phyloP scores from a whole-genome alignment of 2,888 invertebrate genomes.

The Pandemis corylana region DNA sequence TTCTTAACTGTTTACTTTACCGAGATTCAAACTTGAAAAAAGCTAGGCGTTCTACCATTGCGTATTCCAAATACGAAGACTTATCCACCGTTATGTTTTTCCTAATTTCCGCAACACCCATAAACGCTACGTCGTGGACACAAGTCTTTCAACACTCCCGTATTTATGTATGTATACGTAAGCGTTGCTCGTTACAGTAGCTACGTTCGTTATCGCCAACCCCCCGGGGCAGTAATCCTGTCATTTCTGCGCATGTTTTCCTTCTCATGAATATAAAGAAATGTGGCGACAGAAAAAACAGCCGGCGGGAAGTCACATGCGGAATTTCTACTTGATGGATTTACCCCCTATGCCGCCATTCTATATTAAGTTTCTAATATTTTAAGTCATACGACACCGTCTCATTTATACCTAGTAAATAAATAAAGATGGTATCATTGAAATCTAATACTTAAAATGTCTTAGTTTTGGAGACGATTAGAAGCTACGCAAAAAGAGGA shows the following conservation, averaged over 20 bases:
- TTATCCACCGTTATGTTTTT: background rate
- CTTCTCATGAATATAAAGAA: conserved; percentile 13
- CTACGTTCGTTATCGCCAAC: conserved; percentile 18
- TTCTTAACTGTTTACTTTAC: background rate
- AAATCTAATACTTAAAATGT: too few relatives aligned
- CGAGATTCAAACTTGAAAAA: background rate
- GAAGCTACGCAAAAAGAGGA: too few relatives aligned
- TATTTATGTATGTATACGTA: background rate
- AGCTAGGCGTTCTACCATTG: too few relatives aligned
- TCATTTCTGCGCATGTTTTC: conserved; percentile 9
- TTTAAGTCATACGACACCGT: too few relatives aligned
- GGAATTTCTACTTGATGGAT: background rate
- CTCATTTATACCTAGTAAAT: too few relatives aligned
- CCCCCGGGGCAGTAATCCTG: conserved; percentile 18
- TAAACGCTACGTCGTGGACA: background rate
- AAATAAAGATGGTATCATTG: too few relatives aligned
- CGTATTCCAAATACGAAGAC: too few relatives aligned
- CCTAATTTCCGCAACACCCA: background rate
- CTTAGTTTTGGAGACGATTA: too few relatives aligned
- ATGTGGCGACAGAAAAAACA: conserved; percentile 1
- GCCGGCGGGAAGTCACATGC: background rate
- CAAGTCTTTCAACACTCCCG: background rate
- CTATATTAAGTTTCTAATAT: too few relatives aligned
- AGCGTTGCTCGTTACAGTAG: conserved; percentile 1
- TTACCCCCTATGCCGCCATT: too few relatives aligned